A percentile compares a stretch with the other conserved stretches of the same genome.
Evolutionary conservation across 2,113 vertebrate genomes (phyloP).

Genomic region (Seriola aureovittata): DNA sequence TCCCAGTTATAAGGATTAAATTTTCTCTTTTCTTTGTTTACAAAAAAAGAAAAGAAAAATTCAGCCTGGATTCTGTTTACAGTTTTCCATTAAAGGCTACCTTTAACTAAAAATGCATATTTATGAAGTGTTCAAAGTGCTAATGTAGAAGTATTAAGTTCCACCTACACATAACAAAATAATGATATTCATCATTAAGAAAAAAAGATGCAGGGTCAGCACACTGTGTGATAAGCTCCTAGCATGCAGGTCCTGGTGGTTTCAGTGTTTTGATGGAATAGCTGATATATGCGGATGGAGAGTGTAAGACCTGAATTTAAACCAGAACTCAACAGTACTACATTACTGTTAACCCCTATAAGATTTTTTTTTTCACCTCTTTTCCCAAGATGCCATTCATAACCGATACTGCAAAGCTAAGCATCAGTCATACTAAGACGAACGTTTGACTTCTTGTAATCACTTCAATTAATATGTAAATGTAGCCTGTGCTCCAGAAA

Average conservation of each 20-base stretch:
- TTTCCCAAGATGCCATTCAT: neutral
- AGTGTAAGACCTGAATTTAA: constrained; percentile 28
- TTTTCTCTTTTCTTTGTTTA: too few relatives aligned
- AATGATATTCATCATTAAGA: constrained; percentile 51
- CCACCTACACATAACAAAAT: constrained; percentile 16
- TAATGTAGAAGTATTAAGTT: constrained; percentile 19
- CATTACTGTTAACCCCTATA: neutral
- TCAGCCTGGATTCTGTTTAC: neutral
- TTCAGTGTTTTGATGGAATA: constrained; percentile 34
- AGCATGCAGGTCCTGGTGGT: constrained; percentile 6
- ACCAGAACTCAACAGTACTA: neutral
- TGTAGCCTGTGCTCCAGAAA: constrained; percentile 4
- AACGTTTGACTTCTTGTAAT: constrained; percentile 32
- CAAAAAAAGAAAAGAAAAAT: too few relatives aligned
- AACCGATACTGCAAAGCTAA: constrained; percentile 26
- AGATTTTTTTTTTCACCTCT: neutral
- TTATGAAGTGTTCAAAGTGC: constrained; percentile 20
- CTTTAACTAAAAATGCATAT: constrained; percentile 21
- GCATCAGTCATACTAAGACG: constrained; percentile 31
- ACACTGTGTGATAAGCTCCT: constrained; percentile 31
- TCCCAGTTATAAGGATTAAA: too few relatives aligned
- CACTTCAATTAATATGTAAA: constrained; percentile 42
- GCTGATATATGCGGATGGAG: constrained; percentile 5
- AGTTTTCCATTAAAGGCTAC: neutral
- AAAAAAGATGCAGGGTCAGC: constrained; percentile 32